phyloP scores from a whole-genome alignment of 2,797 vertebrate genomes.

The Serranus cabrilla region DNA sequence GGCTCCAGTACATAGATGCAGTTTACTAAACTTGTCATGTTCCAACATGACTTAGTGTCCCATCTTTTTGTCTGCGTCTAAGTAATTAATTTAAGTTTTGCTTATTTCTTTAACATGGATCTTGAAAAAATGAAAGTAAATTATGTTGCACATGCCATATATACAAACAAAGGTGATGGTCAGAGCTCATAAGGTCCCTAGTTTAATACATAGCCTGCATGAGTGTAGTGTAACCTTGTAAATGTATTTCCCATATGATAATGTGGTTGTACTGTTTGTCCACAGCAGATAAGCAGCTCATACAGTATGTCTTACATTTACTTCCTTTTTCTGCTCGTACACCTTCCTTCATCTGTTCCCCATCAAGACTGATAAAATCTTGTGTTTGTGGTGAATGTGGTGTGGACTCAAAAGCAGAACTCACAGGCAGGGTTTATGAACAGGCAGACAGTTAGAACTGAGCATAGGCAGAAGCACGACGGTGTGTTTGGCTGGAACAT shows the following conservation, averaged over 20 bases:
- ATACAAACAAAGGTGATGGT: no score
- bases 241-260: background rate
- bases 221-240: background rate
- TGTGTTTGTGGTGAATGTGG: background rate
- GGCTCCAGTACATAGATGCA: no score
- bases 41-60: no score
- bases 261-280: accelerated
- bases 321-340: background rate
- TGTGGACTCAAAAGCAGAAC: background rate
- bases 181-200: no score
- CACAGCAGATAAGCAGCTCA: background rate
- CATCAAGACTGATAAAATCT: background rate
- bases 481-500: background rate
- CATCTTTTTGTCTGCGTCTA: no score
- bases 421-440: no score
- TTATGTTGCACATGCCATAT: no score
- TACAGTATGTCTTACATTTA: background rate
- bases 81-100: no score
- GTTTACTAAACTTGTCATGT: no score
- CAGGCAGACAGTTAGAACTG: background rate
- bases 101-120: no score
- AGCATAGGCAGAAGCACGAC: background rate
- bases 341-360: background rate
- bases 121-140: no score
- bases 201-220: background rate